Percentiles rank a stretch among this genome's conserved stretches.
These are phyloP conservation scores for Metallyticus violacea DNA, from an alignment of 2,888 invertebrate species.

Conservation along the genomic window DNA sequence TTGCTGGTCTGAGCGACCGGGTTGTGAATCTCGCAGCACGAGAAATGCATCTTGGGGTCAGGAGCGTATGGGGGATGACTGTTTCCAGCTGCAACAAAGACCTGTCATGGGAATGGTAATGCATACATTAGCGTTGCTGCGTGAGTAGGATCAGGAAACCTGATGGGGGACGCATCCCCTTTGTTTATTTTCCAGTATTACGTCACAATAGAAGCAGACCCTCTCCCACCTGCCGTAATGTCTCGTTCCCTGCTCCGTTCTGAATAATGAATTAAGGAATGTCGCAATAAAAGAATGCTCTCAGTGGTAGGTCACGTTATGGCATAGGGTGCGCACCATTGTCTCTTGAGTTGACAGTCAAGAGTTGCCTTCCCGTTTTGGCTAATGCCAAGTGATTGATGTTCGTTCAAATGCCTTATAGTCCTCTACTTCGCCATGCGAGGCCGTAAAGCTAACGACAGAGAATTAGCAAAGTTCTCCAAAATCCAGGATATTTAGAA, in stretches of 20 bases:
- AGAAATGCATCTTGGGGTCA: background rate
- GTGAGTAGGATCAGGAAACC: background rate
- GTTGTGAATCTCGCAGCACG: background rate
- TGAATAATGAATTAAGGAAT: background rate
- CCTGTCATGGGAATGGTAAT: background rate
- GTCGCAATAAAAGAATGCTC: background rate
- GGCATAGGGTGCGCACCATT: background rate
- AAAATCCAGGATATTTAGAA: background rate
- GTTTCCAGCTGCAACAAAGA: background rate
- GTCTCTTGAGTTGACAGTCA: background rate
- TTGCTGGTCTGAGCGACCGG: background rate
- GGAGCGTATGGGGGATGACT: background rate
- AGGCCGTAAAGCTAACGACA: background rate
- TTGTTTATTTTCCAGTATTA: background rate
- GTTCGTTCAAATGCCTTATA: background rate
- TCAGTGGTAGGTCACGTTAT: background rate
- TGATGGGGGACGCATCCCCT: background rate
- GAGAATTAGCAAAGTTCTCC: background rate
- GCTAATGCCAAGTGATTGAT: background rate
- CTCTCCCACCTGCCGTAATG: background rate
- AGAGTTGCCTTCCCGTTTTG: background rate
- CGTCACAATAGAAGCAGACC: background rate
- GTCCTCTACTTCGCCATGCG: too few species aligned
- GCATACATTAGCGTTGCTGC: background rate
- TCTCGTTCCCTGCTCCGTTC: background rate